Percentiles rank a stretch among this genome's conserved stretches.
Evolutionary conservation across 2,113 vertebrate species (phyloP).

Genomic region (Tragulus kanchil): DNA sequence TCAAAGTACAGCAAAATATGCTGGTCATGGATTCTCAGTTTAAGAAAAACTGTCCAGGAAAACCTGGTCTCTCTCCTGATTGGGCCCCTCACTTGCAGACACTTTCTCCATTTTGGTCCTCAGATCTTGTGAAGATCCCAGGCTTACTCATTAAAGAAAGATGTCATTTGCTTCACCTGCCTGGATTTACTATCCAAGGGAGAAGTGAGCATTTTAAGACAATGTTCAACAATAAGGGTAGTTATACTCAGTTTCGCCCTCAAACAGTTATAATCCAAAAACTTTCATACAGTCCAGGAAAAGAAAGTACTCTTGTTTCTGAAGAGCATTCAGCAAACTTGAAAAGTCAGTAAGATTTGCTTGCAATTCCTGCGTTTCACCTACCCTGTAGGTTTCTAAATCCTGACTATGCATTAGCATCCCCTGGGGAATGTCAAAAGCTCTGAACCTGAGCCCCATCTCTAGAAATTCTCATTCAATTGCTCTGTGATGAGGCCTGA

Average conservation of each 20-base stretch:
- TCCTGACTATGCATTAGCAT: background rate
- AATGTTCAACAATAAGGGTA: background rate
- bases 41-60: background rate
- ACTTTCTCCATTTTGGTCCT: background rate
- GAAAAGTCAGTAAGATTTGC: background rate
- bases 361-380: constrained; percentile 1
- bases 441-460: rapidly evolving
- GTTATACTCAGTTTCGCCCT: background rate
- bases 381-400: background rate
- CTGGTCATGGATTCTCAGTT: background rate
- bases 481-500: background rate
- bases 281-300: background rate
- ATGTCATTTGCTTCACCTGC: background rate
- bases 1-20: background rate
- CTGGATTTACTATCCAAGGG: background rate
- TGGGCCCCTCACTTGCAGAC: background rate
- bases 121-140: background rate
- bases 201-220: background rate
- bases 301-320: background rate
- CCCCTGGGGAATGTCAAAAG: background rate
- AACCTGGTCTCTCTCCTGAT: background rate
- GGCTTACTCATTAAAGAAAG: background rate
- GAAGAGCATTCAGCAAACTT: background rate
- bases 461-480: background rate
- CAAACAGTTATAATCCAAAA: background rate